Evolutionary conservation across 2,888 invertebrate species (phyloP).

Genomic region (Dioctria rufipes): DNA sequence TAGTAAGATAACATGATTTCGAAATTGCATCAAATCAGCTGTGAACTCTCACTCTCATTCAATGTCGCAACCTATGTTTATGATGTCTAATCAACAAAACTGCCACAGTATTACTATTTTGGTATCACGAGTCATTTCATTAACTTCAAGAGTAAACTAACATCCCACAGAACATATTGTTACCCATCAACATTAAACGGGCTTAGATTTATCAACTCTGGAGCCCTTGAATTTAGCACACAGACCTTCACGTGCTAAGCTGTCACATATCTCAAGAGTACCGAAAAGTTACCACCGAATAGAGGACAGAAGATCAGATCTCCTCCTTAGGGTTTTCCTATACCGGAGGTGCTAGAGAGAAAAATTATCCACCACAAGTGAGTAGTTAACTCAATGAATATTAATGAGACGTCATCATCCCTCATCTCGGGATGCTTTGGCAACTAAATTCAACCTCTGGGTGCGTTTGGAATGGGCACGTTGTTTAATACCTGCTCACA

Average conservation of each 20-base stretch:
- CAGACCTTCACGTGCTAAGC: conserved; percentile 46
- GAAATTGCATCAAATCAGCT: too few relatives aligned
- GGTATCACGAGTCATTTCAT: conserved; percentile 28
- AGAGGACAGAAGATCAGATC: conserved; percentile 12
- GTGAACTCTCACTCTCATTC: too few relatives aligned
- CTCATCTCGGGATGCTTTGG: conserved; percentile 29
- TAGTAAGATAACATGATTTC: too few relatives aligned
- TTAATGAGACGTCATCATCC: conserved; percentile 71
- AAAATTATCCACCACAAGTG: conserved; percentile 52
- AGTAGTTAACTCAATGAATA: conserved; percentile 68
- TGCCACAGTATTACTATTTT: too few relatives aligned
- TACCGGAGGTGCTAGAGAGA: conserved; percentile 26
- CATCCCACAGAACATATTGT: conserved; percentile 35
- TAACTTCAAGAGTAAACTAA: conserved; percentile 1
- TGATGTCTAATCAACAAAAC: too few relatives aligned
- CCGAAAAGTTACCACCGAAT: conserved; percentile 20
- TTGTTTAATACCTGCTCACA: conserved; percentile 26
- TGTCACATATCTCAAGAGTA: conserved; percentile 38
- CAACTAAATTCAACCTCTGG: conserved; percentile 12
- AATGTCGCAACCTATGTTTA: too few relatives aligned
- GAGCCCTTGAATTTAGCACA: conserved; percentile 24
- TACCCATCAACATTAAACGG: conserved; percentile 40
- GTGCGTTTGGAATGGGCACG: not conserved
- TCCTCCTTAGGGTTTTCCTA: conserved; percentile 11
- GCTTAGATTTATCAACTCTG: conserved; percentile 34